Base-by-base conservation (phyloP, 2,113 vertebrate species). In the Spermophilus dauricus region DNA sequence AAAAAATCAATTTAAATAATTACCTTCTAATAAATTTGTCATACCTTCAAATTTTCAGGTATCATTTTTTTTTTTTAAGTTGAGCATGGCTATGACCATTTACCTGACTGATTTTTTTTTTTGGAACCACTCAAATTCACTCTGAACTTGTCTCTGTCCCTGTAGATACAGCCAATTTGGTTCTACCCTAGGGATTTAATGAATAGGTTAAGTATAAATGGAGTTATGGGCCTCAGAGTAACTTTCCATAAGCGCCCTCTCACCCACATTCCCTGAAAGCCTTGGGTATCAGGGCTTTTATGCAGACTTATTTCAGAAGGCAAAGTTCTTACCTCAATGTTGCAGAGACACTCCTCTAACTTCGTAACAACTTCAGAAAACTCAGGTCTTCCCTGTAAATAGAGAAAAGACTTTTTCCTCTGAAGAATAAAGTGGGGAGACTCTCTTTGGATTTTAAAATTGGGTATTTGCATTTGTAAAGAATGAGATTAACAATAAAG, bases 321-420 rank as follows among this genome's bases (percentile, higher is more conserved):
- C 10, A 24, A 22, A 63, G 18, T 24, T 42, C 95, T 95, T 98
- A 99, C 99, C 99, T 99, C 99, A 2, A 99, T 98, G 17, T 99
- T 99, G 97, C 99, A 99, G 86, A 99, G 99, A 63, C 99, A 99
- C 93, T 99, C 99, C 96, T 99, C 99, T 70, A 99, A 97, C 88
- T 99, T 99, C 37, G 98, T 97, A 42, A 99, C 99, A 5, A 99
- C 99, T 98, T 99, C 99, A 39, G 99, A 99, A 97, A 99, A 99
- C 96, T 99, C 99, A 0, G 99, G 99, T 80, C 99, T 99, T 93
- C 99, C 99, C 99, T 99, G 98, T 13, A 96, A 97, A 88, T 91
- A 75, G 28, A 90, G 16, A 96, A 82, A 78, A 63, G 20, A 17
- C 8, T 90, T 89, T 72, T 56, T 5, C 7, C 24, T 56, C 42